Percentiles rank a stretch among this genome's conserved stretches.
These are phyloP conservation scores for Electrophaes corylata DNA, from an alignment of 2,888 invertebrate genomes.

Conservation along the genomic window DNA sequence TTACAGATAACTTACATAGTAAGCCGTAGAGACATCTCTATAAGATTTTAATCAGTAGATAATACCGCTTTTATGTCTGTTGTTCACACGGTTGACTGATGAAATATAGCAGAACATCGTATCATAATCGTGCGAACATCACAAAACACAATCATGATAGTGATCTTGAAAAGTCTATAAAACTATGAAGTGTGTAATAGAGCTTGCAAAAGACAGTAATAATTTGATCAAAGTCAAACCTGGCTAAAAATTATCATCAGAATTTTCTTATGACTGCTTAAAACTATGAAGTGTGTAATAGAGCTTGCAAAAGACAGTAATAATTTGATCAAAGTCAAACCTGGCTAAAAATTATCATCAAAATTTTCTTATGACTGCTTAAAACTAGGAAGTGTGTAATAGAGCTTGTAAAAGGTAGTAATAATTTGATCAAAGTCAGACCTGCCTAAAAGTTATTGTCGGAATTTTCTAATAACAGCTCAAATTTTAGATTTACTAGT, in stretches of 20 bases:
- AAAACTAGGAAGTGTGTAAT: background rate
- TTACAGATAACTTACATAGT: background rate
- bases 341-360: no score
- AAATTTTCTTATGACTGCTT: no score
- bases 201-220: no score
- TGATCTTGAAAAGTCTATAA: constrained; percentile 8
- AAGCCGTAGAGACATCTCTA: background rate
- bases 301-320: no score
- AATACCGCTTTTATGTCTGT: constrained; percentile 1
- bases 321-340: no score
- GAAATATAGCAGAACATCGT: constrained; percentile 37
- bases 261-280: no score
- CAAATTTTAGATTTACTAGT: constrained; percentile 1
- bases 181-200: no score
- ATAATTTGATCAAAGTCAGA: constrained; percentile 7
- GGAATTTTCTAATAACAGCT: constrained; percentile 15
- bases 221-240: no score
- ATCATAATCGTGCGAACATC: constrained; percentile 28
- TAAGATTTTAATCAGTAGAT: constrained; percentile 2
- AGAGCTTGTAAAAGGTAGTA: background rate
- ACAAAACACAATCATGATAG: constrained; percentile 21
- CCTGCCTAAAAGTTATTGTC: constrained; percentile 3
- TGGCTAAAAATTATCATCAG: no score
- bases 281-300: no score
- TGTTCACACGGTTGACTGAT: constrained; percentile 42